These are phyloP conservation scores for Rhegmatorhina hoffmannsi DNA, from an alignment of 2,113 vertebrate species.

Conservation along the genomic window DNA sequence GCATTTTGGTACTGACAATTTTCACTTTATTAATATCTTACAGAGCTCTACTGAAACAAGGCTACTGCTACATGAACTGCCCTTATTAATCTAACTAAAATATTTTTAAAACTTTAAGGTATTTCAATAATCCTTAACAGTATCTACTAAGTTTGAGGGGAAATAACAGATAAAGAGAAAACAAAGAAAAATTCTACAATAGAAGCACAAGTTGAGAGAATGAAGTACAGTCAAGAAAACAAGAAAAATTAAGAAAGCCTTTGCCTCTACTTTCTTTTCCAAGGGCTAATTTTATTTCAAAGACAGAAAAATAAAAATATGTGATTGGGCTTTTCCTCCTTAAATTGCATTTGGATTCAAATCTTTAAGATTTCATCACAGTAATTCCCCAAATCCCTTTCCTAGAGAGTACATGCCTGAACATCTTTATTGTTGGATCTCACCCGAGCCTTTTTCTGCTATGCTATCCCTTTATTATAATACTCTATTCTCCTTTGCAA, in stretches of 20 bases:
- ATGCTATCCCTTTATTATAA: neutral
- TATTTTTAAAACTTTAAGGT: neutral
- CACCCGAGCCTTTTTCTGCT: neutral
- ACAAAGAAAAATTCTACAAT: neutral
- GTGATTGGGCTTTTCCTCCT: neutral
- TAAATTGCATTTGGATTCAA: neutral
- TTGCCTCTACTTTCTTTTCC: neutral
- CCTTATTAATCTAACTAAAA: neutral
- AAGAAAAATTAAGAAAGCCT: neutral
- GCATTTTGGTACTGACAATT: neutral
- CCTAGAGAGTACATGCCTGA: neutral
- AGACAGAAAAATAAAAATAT: neutral
- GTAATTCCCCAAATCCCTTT: conserved; percentile 20
- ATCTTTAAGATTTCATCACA: conserved; percentile 1
- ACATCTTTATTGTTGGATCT: neutral
- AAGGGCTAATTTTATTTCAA: neutral
- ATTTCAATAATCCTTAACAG: neutral
- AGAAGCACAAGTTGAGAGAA: neutral
- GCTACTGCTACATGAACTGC: neutral
- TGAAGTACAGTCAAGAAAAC: neutral
- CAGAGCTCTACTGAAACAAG: neutral
- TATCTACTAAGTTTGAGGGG: neutral
- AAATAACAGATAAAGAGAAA: neutral
- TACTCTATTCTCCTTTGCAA: neutral
- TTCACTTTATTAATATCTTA: neutral